phyloP scores from a whole-genome alignment of 2,888 invertebrate genomes.

The Ormyrus nitidulus region DNA sequence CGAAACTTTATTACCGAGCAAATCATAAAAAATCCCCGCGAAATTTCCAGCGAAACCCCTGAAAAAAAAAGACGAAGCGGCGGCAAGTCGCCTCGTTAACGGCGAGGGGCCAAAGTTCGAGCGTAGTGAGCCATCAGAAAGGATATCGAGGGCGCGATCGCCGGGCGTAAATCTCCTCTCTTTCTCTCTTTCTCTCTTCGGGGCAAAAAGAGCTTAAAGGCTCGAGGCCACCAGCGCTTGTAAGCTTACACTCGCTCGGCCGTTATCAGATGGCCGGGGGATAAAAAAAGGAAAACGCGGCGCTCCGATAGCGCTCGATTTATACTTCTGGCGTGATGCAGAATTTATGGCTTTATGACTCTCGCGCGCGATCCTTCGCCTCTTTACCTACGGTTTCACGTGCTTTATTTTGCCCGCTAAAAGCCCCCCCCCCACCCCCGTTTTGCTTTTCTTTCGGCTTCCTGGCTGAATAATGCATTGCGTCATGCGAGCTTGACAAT shows the following conservation, averaged over 20 bases:
- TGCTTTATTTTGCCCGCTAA: too few species aligned
- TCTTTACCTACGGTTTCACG: background rate
- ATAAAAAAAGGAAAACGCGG: constrained; percentile 40
- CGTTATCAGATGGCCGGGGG: constrained; percentile 12
- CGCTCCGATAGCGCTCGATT: constrained; percentile 57
- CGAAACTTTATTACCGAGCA: too few species aligned
- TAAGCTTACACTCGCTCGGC: constrained; percentile 5
- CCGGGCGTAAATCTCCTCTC: too few species aligned
- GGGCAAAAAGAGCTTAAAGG: background rate
- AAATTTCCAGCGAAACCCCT: too few species aligned
- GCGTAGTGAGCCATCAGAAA: too few species aligned
- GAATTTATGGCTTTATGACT: constrained; percentile 59
- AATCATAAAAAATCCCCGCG: too few species aligned
- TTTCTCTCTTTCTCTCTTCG: too few species aligned
- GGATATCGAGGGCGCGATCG: too few species aligned
- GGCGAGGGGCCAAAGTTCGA: too few species aligned
- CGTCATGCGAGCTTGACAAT: background rate
- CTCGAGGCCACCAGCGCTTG: background rate
- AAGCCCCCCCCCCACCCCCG: background rate
- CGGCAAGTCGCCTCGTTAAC: too few species aligned
- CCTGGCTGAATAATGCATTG: background rate
- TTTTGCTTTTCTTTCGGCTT: background rate
- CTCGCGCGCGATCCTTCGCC: background rate
- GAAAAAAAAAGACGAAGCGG: too few species aligned
- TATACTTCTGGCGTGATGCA: constrained; percentile 64